Evolutionary conservation across 2,888 invertebrate genomes (phyloP), one percentile per base, ranked within the genome.

Genomic region (Tipula lateralis): DNA sequence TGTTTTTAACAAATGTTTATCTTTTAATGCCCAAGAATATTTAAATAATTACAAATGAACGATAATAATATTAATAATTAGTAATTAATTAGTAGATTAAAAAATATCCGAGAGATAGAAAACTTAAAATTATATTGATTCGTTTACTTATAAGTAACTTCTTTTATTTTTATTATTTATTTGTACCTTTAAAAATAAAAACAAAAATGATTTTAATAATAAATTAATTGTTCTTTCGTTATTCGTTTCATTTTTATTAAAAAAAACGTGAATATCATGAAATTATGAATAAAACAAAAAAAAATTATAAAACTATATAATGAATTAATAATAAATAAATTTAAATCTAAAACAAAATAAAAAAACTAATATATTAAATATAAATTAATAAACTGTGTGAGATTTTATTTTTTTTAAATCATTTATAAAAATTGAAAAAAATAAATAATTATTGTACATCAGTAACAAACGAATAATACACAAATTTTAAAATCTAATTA

Each of bases 161-260:
- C 24, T 66, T 66, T 66, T 66, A 66, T 66, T 66, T 66, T 66
- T 66, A 50, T 50, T 50, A 66, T 66, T 66, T 66, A 66, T 66
- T 66, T 24, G 66, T 66, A 66, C 66, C 66, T 66, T n/a, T n/a
- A n/a, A 24, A 66, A 66, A 66, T n/a, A 50, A 50, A 44, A 5
- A 44, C 3, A 44, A 13, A 44, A 44, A 50, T 50, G 1, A 24
- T 66, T 66, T 66, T 66, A 66, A 66, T 24, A 24, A 66, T 66
- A 66, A 66, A 50, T 7, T 24, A 66, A 66, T 19, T 66, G 66
- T 66, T 66, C 24, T 66, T 66, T 66, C 50, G 19, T 24, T 9
- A 19, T 66, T 24, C 66, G 24, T 66, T 66, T 66, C 24, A 7
- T 66, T 66, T 66, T 44, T 44, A 16, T 66, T 66, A 1, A 66